These are phyloP conservation scores for Gisinianus flammeolus DNA, from an alignment of 2,888 invertebrate genomes.

Conservation along the genomic window DNA sequence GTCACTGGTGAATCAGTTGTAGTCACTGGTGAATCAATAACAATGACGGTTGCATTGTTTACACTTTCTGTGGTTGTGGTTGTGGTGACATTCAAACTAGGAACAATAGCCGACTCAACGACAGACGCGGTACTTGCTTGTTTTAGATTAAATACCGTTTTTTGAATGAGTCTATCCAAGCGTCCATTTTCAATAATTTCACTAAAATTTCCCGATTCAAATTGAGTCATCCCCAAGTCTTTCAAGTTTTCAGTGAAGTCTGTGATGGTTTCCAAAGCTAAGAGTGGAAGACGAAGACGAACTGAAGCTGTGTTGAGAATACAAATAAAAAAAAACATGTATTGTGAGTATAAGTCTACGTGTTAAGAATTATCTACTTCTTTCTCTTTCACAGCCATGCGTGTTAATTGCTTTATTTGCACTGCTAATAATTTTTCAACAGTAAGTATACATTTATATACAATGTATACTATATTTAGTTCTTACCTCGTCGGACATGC, in stretches of 20 bases:
- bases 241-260: conserved; percentile 28
- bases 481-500: conserved; percentile 48
- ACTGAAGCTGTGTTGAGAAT: too few species aligned
- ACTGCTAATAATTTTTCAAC: too few species aligned
- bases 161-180: conserved; percentile 38
- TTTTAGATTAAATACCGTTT: conserved; percentile 1
- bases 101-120: background rate
- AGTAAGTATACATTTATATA: too few species aligned
- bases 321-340: too few species aligned
- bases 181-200: conserved; percentile 45
- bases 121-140: background rate
- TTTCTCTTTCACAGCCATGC: too few species aligned
- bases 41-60: background rate
- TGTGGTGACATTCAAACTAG: background rate
- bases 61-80: background rate
- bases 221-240: conserved; percentile 40
- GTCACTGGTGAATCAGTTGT: background rate
- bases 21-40: background rate
- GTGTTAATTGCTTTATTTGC: too few species aligned
- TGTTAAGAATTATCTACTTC: too few species aligned
- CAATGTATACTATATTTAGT: too few species aligned
- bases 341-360: too few species aligned
- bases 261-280: conserved; percentile 41
- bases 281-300: conserved; percentile 50
- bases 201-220: conserved; percentile 42